Evolutionary conservation across 2,888 invertebrate species (phyloP), one percentile per base, ranked within the genome.

Genomic region (Syrista parreyssii): DNA sequence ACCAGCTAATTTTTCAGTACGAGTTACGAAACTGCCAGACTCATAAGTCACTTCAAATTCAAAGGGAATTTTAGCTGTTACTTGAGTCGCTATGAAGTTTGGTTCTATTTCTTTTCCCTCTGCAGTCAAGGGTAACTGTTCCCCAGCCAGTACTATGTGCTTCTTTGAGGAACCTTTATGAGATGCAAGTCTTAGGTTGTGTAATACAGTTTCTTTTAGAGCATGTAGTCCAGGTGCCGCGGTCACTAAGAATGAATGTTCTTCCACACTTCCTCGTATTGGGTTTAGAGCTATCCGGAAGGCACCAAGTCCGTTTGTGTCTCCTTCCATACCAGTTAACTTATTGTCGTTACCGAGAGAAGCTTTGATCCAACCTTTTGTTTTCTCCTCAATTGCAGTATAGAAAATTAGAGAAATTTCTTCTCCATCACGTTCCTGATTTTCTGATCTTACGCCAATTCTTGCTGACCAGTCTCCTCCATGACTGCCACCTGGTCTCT

Each of bases 401-500:
- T 98, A 98, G 94, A 97, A 97, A 31, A 97, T 92, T 0, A 98
- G 86, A 0, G 96, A 95, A 33, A 96, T 93, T 2, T 94, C 93
- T 69, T 93, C 92, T 1, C 91, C 91, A 31, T 86, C 80, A n/a
- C 90, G 78, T 74, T 86, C 84, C 11, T 88, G 86, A 76, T 87
- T 86, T 68, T 92, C 91, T 1, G 90, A 83, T 78, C 92, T 92
- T 0, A 96, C 95, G 76, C 93, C 92, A 75, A 99, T 94, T 83
- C 97, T 93, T 0, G 96, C 96, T 0, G 98, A 97, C 98, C 99
- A 99, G 87, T 98, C 98, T 0, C 98, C 98, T 1, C 98, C 98
- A 88, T 96, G 94, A 55, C 94, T 92, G 0, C 97, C 97, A 1
- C 96, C 96, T 0, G 94, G 92, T 75, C 95, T 94, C 92, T 99